These are phyloP conservation scores for Hypena proboscidalis DNA, from an alignment of 2,888 invertebrate species.

Conservation along the genomic window DNA sequence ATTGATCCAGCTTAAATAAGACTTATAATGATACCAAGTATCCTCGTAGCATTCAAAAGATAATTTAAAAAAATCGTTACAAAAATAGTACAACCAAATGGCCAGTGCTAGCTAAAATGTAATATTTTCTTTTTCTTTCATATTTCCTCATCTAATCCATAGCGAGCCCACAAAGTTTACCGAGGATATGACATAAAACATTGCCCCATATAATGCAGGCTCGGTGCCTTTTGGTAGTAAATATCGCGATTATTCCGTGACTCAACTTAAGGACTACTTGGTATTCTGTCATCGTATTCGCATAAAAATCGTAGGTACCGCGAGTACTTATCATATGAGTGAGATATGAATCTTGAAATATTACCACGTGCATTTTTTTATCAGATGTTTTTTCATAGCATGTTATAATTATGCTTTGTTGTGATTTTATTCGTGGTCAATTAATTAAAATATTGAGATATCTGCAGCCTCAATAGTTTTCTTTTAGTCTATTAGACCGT, in stretches of 20 bases:
- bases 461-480: too few species aligned
- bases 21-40: too few species aligned
- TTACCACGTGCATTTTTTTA: constrained; percentile 7
- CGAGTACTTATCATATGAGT: constrained; percentile 13
- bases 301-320: constrained; percentile 26
- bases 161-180: not conserved
- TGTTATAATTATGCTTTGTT: too few species aligned
- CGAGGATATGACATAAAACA: constrained; percentile 25
- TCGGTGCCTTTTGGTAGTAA: constrained; percentile 24
- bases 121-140: not conserved
- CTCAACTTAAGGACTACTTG: constrained; percentile 28
- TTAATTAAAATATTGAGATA: too few species aligned
- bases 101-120: too few species aligned
- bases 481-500: too few species aligned
- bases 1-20: too few species aligned
- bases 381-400: not conserved
- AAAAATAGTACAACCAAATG: too few species aligned
- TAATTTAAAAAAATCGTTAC: too few species aligned
- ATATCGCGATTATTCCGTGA: constrained; percentile 31
- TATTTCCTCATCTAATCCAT: not conserved
- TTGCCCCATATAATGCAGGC: constrained; percentile 31
- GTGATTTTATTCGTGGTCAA: too few species aligned
- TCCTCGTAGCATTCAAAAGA: too few species aligned
- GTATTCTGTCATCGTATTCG: constrained; percentile 33
- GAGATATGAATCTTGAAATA: constrained; percentile 18